A percentile compares a stretch with the other conserved stretches of the same genome.
Conservation (phyloP, 2,113 vertebrate species). For the Genyomyrus donnyi region DNA sequence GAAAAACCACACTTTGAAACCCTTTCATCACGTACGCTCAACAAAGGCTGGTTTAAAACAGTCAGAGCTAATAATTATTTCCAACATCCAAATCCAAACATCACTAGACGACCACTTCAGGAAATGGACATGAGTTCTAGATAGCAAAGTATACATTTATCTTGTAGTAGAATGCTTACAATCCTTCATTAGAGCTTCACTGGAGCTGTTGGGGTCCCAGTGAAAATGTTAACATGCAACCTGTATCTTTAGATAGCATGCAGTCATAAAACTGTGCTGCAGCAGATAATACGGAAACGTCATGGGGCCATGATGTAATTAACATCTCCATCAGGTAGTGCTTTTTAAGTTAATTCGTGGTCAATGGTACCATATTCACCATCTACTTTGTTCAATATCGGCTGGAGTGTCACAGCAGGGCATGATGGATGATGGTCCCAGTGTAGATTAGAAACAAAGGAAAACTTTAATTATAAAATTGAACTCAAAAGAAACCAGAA, state of each 20-base stretch:
- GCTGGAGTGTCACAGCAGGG: neutral
- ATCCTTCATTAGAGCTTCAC: neutral
- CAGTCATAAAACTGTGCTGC: neutral
- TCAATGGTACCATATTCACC: neutral
- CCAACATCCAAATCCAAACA: neutral
- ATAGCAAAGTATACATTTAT: neutral
- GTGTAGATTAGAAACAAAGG: neutral
- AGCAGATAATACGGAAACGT: neutral
- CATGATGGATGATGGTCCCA: neutral
- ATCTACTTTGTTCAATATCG: neutral
- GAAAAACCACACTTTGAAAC: neutral
- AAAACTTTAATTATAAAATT: neutral
- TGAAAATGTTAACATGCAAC: neutral
- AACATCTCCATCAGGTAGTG: neutral
- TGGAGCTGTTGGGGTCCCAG: neutral
- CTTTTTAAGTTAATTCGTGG: neutral
- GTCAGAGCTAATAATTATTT: neutral
- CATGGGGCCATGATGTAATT: neutral
- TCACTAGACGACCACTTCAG: neutral
- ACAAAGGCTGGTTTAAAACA: neutral
- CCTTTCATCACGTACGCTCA: neutral
- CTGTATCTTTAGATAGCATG: neutral
- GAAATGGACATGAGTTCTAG: neutral
- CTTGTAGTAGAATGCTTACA: neutral
- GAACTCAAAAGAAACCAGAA: neutral